phyloP scores from a whole-genome alignment of 2,797 vertebrate species.

The Somateria mollissima region DNA sequence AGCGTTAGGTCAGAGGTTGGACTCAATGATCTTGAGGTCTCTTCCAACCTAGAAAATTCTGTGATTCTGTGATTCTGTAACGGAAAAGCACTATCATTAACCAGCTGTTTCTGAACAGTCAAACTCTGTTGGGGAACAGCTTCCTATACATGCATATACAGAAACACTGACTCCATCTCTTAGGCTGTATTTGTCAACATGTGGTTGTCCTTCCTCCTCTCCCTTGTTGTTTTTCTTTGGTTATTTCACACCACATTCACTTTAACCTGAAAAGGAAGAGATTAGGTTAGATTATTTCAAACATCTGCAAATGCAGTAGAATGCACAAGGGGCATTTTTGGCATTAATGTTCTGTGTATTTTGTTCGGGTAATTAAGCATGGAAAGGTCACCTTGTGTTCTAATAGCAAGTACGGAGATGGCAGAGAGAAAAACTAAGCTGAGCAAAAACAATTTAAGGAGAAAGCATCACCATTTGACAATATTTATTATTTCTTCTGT shows the following conservation, averaged over 20 bases:
- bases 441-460: constrained; percentile 52
- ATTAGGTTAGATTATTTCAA: constrained; percentile 51
- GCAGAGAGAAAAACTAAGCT: constrained; percentile 2
- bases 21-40: no score
- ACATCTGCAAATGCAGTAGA: constrained; percentile 22
- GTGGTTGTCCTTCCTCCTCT: not conserved
- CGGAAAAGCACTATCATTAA: not conserved
- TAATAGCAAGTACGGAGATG: not conserved
- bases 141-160: not conserved
- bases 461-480: constrained; percentile 10
- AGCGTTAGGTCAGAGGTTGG: no score
- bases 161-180: not conserved
- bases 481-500: constrained; percentile 13
- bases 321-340: constrained; percentile 46
- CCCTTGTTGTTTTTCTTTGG: not conserved
- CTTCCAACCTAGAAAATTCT: no score
- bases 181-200: constrained; percentile 1
- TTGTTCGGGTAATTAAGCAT: constrained; percentile 71
- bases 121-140: not conserved
- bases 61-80: no score
- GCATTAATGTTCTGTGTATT: constrained; percentile 65
- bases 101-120: not conserved
- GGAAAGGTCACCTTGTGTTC: constrained; percentile 75
- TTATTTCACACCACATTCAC: constrained; percentile 13
- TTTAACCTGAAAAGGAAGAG: constrained; percentile 9